Evolutionary conservation across 2,113 vertebrate species (phyloP), one percentile per base, ranked within the genome.

Genomic region (rabbit (Oryctolagus cuniculus)): DNA sequence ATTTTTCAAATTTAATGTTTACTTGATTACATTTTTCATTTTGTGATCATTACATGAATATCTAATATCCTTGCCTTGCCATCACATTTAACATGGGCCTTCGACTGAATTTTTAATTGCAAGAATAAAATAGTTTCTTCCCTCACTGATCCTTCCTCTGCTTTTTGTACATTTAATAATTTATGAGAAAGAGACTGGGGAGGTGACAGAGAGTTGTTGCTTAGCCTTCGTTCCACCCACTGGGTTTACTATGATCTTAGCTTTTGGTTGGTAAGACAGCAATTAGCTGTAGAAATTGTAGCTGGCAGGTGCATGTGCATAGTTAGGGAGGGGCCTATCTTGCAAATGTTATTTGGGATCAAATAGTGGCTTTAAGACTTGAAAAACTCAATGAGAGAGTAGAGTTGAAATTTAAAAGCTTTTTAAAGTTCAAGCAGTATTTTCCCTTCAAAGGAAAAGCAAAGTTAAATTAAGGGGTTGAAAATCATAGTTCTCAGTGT

Each of bases 401-500:
- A 49, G 77, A 89, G 93, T 84, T 86, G 81, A 94, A 94, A 73
- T 91, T 31, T 69, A 31, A 85, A 96, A 95, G 67, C 77, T 95
- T 90, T 87, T 95, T 97, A 89, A 90, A 95, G 94, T 80, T 91
- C 82, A 87, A 95, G 92, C 82, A 86, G 74, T 51, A 93, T 95
- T 92, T 95, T 77, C 86, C 61, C 58, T 94, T 97, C 95, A 96
- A 96, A 96, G 88, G 78, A 80, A 83, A 92, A 94, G 44, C 66
- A 73, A 89, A 89, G 75, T 80, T 78, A 96, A 97, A 98, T 96
- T n/a, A 95, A 90, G 34, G 85, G 87, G 19, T 88, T 96, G 72
- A 36, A 91, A 96, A 96, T 84, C 89, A 89, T 95, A 96, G 97
- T 25, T 97, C 79, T 90, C 95, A 96, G 96, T 97, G 67, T 95